Percentiles rank a stretch among this genome's conserved stretches.
Evolutionary conservation across 2,888 invertebrate species (phyloP).

Genomic region (Meliscaeva auricollis): DNA sequence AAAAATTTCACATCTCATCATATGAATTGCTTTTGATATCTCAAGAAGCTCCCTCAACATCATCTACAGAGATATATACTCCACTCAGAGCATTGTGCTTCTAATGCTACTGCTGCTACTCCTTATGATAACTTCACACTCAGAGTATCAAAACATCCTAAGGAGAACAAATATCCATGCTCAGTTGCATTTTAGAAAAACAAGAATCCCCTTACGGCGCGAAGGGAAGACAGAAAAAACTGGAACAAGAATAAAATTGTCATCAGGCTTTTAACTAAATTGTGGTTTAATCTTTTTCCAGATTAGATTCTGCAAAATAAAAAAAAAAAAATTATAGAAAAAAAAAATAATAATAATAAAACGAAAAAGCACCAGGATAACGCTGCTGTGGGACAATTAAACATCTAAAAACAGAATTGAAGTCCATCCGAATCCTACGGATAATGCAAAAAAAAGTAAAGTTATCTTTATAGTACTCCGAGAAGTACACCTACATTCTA

Average conservation of each 20-base stretch:
- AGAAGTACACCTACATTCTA: neutral
- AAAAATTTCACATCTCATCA: slow-evolving; percentile 20
- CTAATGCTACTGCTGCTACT: neutral
- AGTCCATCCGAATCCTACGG: slow-evolving; percentile 58
- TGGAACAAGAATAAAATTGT: slow-evolving; percentile 64
- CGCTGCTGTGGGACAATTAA: slow-evolving; percentile 67
- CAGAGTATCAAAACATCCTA: slow-evolving; percentile 38
- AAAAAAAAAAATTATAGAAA: slow-evolving; percentile 1
- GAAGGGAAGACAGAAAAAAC: slow-evolving; percentile 12
- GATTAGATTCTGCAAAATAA: slow-evolving; percentile 43
- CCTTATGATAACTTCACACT: slow-evolving; percentile 34
- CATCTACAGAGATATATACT: slow-evolving; percentile 7
- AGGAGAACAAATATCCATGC: slow-evolving; percentile 14
- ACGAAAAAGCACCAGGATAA: slow-evolving; percentile 29
- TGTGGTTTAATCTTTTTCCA: slow-evolving; percentile 70
- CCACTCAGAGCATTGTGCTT: neutral
- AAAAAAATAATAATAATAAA: slow-evolving; percentile 15
- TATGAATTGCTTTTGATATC: slow-evolving; percentile 39
- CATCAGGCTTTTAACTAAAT: slow-evolving; percentile 73
- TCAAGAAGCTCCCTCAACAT: slow-evolving; percentile 33
- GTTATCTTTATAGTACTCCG: slow-evolving; percentile 44
- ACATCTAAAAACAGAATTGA: slow-evolving; percentile 67
- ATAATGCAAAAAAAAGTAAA: slow-evolving; percentile 65
- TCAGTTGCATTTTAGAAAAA: slow-evolving; percentile 48
- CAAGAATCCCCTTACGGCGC: neutral